phyloP scores from a whole-genome alignment of 2,113 vertebrate species.

The Nyctereutes procyonoides region DNA sequence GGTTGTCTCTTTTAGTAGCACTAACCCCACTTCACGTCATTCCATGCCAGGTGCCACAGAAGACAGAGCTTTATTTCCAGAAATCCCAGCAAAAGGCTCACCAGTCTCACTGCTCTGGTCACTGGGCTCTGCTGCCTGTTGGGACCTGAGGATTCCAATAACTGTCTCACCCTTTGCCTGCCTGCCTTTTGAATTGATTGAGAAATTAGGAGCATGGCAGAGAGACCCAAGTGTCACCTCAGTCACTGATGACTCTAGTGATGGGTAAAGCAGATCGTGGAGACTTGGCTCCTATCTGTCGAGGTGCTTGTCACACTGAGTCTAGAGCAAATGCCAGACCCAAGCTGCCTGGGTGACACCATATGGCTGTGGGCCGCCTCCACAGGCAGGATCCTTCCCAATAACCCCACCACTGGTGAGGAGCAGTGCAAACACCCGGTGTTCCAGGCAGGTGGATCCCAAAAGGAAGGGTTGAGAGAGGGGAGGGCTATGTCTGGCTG shows the following conservation, averaged over 20 bases:
- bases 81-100: rapidly evolving
- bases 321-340: neutral
- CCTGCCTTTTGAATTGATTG: neutral
- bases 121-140: neutral
- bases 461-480: neutral
- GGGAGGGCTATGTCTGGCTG: neutral
- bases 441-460: neutral
- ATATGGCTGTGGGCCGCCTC: no score
- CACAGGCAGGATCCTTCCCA: no score
- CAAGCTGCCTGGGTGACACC: rapidly evolving
- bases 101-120: neutral
- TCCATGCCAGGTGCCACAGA: neutral
- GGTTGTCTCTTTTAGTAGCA: neutral
- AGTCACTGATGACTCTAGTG: neutral
- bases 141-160: neutral
- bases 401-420: rapidly evolving
- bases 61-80: neutral
- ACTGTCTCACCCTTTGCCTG: no score
- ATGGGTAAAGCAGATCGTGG: rapidly evolving
- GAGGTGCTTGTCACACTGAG: neutral
- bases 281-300: rapidly evolving
- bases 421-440: no score
- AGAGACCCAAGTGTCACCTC: neutral
- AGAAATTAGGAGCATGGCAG: neutral
- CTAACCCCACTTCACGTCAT: rapidly evolving